Base-by-base conservation (phyloP, 2,888 invertebrate species). In the Drosophila aldrichi region DNA sequence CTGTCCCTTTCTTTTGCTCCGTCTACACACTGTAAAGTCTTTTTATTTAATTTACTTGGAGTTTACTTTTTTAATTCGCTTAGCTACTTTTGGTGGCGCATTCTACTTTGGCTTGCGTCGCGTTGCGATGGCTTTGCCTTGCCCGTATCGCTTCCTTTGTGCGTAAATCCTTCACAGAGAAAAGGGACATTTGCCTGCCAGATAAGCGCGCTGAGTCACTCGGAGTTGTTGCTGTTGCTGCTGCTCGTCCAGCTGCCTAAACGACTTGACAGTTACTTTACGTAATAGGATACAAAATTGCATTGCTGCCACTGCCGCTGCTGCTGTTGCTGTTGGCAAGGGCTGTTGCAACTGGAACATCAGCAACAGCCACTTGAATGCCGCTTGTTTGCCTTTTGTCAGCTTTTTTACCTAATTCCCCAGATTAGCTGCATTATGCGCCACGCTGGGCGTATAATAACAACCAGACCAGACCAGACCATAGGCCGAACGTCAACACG, bases 41-140 rank as follows among this genome's bases (percentile, higher is more conserved):
- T 67, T 59, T 78, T 72, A 79, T 88, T 86, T 86, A 79, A 85
- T 84, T 89, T 84, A 89, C 88, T 86, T 88, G 61, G 65, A 84
- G 87, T 89, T 89, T 83, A 79, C 77, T 87, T 85, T 87, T 89
- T 89, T 89, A 85, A 85, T 85, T 85, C 84, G 84, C 84, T 85
- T 85, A 89, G 89, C 89, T 89, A 87, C 89, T 87, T 77, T 87
- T 79, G 72, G 70, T 76, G 56, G 62, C 59, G 55, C 69, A 58
- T 68, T 55, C 70, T 77, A 63, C 34, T 68, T 67, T 34, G 32
- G 16, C 44, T 46, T 20, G 12, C 16, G 22, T 25, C 22, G 38
- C 18, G 20, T 29, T 41, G 41, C 51, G 32, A 49, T 49, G 32
- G 14, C 59, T 56, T 54, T 46, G 54, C 29, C 54, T 25, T 12